Base-by-base conservation (phyloP, 2,888 invertebrate genomes). In the Hylaea fasciaria region DNA sequence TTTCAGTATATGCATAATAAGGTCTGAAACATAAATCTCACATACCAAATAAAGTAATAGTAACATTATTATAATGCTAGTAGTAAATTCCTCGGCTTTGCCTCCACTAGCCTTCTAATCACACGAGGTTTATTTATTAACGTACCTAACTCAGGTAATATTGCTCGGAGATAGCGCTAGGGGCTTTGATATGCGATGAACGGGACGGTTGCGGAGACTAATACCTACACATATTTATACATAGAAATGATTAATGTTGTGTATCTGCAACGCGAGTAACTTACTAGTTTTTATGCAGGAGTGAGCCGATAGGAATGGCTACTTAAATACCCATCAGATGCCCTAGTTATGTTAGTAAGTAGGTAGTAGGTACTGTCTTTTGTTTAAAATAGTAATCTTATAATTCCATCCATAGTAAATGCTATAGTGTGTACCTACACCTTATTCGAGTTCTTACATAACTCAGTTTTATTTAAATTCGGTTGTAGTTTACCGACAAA, bases 81-180 rank as follows among this genome's bases (percentile, higher is more conserved):
- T 28, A 16, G 44, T 53, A 49, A 49, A 59, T 32, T 29, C 22
- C 29, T 28, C 14, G 37, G 53, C 44, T 53, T 53, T 48, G 10
- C 37, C 14, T 45, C 45, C 44, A n/a, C 32, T 40, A 46, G 40
- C 12, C 39, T 28, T 48, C 37, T 61, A 61, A 55, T 61, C 56
- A 51, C 47, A 44, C 47, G 45, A 51, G 46, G 22, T 28, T 47
- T 60, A 57, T 55, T 57, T 61, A 57, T 51, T 3, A 48, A 53
- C 50, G 51, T 46, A 39, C 28, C 22, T 47, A 51, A 47, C 28
- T 60, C 41, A 47, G 12, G 40, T 11, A 32, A 46, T 48, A 51
- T 59, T 57, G 63, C 59, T 57, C 41, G 11, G 53, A 53, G 49
- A 44, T 43, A 35, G 41, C 62, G 62, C 62, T 32, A 56, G 58